Percentiles rank a stretch among this genome's conserved stretches.
phyloP scores from a whole-genome alignment of 2,888 invertebrate species.

The Pandemis corylana region DNA sequence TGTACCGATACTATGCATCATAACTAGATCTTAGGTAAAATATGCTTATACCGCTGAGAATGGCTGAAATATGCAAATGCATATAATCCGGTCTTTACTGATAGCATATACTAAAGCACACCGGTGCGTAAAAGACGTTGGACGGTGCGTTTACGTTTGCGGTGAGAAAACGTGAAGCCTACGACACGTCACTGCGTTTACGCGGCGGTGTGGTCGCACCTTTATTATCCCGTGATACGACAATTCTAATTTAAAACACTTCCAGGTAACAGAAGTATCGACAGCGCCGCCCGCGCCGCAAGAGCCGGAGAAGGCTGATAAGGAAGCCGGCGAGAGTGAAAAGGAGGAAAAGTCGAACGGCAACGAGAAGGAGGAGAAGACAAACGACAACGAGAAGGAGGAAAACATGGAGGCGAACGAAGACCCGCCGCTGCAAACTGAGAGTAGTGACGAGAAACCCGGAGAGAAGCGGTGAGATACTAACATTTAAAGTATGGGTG shows the following conservation, averaged over 20 bases:
- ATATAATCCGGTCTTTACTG: too few species aligned
- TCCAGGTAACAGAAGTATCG: background rate
- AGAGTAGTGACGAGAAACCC: slow-evolving; percentile 66
- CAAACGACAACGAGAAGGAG: slow-evolving; percentile 45
- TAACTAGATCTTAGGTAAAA: too few species aligned
- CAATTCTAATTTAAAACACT: background rate
- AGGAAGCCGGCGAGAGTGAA: slow-evolving; percentile 6
- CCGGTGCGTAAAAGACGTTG: too few species aligned
- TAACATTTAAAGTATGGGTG: too few species aligned
- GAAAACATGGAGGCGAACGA: slow-evolving; percentile 56
- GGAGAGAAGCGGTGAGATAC: slow-evolving; percentile 72
- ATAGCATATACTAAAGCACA: too few species aligned
- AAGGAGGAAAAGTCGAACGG: slow-evolving; percentile 45
- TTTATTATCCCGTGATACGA: background rate
- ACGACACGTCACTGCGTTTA: too few species aligned
- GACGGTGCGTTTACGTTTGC: too few species aligned
- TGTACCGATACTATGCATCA: too few species aligned
- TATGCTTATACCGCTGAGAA: too few species aligned
- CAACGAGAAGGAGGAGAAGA: slow-evolving; percentile 43
- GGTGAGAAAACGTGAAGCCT: too few species aligned
- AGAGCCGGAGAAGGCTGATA: slow-evolving; percentile 14
- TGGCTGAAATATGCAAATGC: too few species aligned
- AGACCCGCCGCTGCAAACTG: slow-evolving; percentile 74
- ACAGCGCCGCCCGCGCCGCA: slow-evolving; percentile 5
- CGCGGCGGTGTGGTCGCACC: too few species aligned